A percentile compares a stretch with the other conserved stretches of the same genome.
Conservation (phyloP, 2,888 invertebrate species). For the Hemicrepidius hirtus region DNA sequence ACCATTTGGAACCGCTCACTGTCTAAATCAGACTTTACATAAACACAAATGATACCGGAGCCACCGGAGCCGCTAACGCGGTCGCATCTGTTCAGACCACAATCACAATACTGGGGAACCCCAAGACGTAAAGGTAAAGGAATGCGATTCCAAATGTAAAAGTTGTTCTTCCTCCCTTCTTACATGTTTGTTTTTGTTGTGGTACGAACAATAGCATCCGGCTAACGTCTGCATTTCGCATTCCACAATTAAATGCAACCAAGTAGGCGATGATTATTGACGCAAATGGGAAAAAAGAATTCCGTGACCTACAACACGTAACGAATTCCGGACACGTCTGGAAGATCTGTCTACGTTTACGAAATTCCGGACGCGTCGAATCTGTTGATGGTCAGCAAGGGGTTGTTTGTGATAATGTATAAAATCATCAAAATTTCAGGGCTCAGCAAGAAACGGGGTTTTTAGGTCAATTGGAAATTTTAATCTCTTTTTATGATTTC, state of each 20-base stretch:
- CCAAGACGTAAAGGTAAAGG: constrained; percentile 13
- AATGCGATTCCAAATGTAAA: constrained; percentile 20
- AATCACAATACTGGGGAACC: constrained; percentile 29
- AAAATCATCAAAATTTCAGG: too few relatives aligned
- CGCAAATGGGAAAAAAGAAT: too few relatives aligned
- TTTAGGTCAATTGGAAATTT: too few relatives aligned
- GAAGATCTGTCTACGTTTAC: constrained; percentile 2
- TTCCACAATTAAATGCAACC: neutral
- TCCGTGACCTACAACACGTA: too few relatives aligned
- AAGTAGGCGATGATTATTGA: neutral
- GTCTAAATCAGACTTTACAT: constrained; percentile 23
- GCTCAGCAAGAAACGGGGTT: too few relatives aligned
- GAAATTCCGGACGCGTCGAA: constrained; percentile 6
- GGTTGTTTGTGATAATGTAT: constrained; percentile 6
- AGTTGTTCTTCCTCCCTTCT: constrained; percentile 21
- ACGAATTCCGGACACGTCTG: constrained; percentile 7
- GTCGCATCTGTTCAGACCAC: constrained; percentile 22
- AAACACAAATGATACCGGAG: constrained; percentile 28
- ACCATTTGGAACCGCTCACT: constrained; percentile 13
- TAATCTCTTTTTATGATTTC: too few relatives aligned
- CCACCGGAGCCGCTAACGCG: constrained; percentile 19
- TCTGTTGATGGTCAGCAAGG: constrained; percentile 16
- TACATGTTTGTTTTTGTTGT: neutral
- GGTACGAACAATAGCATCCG: too few relatives aligned
- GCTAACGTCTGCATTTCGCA: neutral